These are phyloP conservation scores for Arctopsyche grandis DNA, from an alignment of 1,140 invertebrate species.

Conservation along the genomic window DNA sequence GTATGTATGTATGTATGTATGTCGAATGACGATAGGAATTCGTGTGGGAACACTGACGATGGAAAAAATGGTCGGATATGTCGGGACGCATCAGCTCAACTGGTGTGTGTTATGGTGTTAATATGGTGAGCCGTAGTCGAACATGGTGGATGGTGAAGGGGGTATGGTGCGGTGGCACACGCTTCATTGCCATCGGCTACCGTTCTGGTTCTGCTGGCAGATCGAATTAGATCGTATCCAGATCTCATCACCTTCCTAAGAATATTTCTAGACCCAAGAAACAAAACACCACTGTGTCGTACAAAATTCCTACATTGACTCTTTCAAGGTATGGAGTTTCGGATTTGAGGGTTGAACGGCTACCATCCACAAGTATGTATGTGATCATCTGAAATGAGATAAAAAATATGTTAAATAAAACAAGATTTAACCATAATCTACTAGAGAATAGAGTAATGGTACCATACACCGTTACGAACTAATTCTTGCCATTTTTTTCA, in stretches of 20 bases:
- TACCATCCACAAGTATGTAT: background rate
- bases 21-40: background rate
- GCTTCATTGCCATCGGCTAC: constrained; percentile 14
- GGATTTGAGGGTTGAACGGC: background rate
- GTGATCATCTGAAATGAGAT: background rate
- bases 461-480: too few species aligned
- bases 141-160: background rate
- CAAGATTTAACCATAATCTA: background rate
- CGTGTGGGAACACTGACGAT: background rate
- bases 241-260: too few species aligned
- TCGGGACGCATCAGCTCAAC: background rate
- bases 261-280: background rate
- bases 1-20: too few species aligned
- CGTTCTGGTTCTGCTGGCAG: background rate
- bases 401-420: background rate
- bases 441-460: too few species aligned
- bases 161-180: constrained; percentile 1
- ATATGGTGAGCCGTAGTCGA: background rate
- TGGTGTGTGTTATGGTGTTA: background rate
- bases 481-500: background rate
- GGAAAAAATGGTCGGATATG: background rate
- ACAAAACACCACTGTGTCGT: background rate
- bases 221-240: background rate
- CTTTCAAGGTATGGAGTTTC: background rate
- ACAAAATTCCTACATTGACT: background rate